Conservation (phyloP, 2,888 invertebrate genomes). For the Poecilobothrus nobilitatus region DNA sequence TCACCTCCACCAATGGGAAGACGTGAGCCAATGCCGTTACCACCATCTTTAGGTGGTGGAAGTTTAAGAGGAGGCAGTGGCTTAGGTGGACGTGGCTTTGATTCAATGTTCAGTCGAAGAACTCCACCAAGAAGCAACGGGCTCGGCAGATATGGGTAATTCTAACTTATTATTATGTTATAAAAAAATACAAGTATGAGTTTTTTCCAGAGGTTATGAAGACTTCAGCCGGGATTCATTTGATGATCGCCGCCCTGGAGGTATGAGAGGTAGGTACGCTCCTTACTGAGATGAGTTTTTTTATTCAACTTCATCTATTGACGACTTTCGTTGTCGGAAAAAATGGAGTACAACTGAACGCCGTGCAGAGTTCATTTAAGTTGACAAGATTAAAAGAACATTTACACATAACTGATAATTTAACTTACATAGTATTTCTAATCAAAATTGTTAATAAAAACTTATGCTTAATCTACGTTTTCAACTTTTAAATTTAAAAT, state of each 20-base stretch:
- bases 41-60: conserved; percentile 51
- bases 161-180: not conserved
- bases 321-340: not conserved
- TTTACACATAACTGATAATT: not conserved
- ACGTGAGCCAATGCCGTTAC: conserved; percentile 71
- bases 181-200: not conserved
- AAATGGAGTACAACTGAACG: not conserved
- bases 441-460: not conserved
- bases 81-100: conserved; percentile 57
- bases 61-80: conserved; percentile 50
- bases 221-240: conserved; percentile 83
- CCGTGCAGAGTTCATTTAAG: not conserved
- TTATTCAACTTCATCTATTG: conserved; percentile 15
- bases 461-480: too few relatives aligned
- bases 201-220: conserved; percentile 63
- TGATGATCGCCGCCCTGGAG: conserved; percentile 62
- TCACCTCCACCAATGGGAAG: conserved; percentile 67
- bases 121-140: conserved; percentile 51
- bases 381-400: not conserved
- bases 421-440: not conserved
- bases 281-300: conserved; percentile 58
- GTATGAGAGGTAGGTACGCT: conserved; percentile 74
- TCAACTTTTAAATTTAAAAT: too few relatives aligned
- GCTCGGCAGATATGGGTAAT: conserved; percentile 43
- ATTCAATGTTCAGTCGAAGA: conserved; percentile 74